These are phyloP conservation scores for Drosophila bifasciata DNA, from an alignment of 1,140 invertebrate genomes.

Conservation along the genomic window DNA sequence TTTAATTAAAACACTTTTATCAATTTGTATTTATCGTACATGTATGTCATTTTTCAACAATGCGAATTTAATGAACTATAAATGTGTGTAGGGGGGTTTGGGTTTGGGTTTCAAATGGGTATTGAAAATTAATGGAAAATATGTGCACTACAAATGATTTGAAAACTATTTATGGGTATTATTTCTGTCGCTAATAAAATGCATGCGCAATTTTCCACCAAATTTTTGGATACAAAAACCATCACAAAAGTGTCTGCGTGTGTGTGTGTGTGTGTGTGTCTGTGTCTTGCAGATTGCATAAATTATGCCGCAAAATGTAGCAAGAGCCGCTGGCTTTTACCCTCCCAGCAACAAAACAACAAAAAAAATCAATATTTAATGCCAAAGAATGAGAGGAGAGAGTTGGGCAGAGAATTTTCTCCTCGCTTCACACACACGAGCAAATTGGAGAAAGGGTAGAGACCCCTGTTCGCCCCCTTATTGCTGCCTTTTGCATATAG, in stretches of 20 bases:
- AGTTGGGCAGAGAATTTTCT: conserved; percentile 25
- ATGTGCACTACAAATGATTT: too few species aligned
- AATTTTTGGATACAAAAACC: conserved; percentile 2
- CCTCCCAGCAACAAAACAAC: conserved; percentile 1
- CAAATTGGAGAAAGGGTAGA: not conserved
- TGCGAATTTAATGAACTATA: too few species aligned
- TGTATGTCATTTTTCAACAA: too few species aligned
- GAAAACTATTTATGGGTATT: too few species aligned
- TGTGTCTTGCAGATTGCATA: conserved; percentile 36
- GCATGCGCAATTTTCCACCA: too few species aligned
- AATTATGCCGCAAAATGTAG: conserved; percentile 34
- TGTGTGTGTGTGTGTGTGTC: not conserved
- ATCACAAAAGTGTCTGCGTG: not conserved
- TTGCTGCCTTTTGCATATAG: conserved; percentile 3
- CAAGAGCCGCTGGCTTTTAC: not conserved
- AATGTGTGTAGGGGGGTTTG: too few species aligned
- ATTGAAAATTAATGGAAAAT: too few species aligned
- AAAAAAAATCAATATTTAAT: conserved; percentile 48
- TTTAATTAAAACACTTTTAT: too few species aligned
- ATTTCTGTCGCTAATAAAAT: too few species aligned
- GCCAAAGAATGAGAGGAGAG: conserved; percentile 27
- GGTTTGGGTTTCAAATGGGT: too few species aligned
- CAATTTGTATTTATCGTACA: too few species aligned
- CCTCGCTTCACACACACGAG: conserved; percentile 3
- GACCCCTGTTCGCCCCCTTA: too few species aligned